A percentile compares a stretch with the other conserved stretches of the same genome.
Conservation (phyloP, 2,888 invertebrate species). For the Acanthacorydalis orientalis region DNA sequence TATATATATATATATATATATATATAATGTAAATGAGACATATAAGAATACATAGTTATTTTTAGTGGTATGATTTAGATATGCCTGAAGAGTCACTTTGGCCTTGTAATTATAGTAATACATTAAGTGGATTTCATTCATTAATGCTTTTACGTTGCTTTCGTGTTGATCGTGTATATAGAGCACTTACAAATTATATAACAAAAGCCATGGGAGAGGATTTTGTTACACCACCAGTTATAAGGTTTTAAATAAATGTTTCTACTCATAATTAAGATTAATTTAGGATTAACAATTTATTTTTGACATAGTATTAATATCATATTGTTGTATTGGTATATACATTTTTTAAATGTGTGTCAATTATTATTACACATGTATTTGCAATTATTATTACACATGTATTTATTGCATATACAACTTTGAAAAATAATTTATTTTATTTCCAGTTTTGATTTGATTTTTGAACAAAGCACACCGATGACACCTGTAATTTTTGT, state of each 20-base stretch:
- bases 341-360: too few relatives aligned
- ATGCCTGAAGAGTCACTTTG: conserved; percentile 55
- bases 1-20: conserved; percentile 10
- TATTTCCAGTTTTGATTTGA: conserved; percentile 51
- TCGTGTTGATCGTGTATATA: conserved; percentile 73
- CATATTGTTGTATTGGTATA: too few relatives aligned
- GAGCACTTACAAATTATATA: conserved; percentile 72
- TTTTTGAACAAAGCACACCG: conserved; percentile 71
- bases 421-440: background rate
- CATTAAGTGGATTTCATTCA: conserved; percentile 44
- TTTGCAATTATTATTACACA: background rate
- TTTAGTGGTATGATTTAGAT: conserved; percentile 73
- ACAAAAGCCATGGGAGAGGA: conserved; percentile 69
- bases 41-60: conserved; percentile 8
- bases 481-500: conserved; percentile 82
- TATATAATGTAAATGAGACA: conserved; percentile 12
- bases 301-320: too few relatives aligned
- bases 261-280: too few relatives aligned
- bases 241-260: conserved; percentile 27
- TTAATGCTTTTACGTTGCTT: conserved; percentile 80
- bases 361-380: background rate
- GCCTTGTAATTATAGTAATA: conserved; percentile 53
- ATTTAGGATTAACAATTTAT: too few relatives aligned
- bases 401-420: background rate
- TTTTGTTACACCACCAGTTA: conserved; percentile 76